Conservation (phyloP, 2,888 invertebrate genomes). For the Lamellibrachia satsuma region DNA sequence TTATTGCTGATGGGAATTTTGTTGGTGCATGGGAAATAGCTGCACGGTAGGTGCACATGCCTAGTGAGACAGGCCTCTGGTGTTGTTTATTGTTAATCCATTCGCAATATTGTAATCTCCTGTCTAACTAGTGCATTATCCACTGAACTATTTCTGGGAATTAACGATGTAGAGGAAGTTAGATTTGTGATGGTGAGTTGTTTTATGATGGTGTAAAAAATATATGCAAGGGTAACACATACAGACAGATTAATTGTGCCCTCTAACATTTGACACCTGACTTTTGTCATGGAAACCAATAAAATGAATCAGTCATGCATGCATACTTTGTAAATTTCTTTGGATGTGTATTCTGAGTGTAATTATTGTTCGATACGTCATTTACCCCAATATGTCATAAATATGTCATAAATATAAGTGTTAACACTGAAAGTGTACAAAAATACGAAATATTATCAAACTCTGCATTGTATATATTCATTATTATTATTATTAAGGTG, state of each 20-base stretch:
- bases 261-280: not conserved
- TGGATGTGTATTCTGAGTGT: not conserved
- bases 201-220: not conserved
- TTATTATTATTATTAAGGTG: not conserved
- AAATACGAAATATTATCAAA: not conserved
- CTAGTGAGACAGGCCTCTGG: not conserved
- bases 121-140: not conserved
- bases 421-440: not conserved
- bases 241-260: not conserved
- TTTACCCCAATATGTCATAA: not conserved
- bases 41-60: not conserved
- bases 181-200: not conserved
- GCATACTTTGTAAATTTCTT: not conserved
- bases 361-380: not conserved
- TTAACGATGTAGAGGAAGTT: not conserved
- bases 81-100: not conserved
- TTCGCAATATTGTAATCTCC: not conserved
- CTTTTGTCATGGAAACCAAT: not conserved
- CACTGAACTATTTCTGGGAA: not conserved
- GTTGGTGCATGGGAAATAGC: not conserved
- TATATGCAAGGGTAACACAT: not conserved
- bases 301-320: not conserved
- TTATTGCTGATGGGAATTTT: constrained; percentile 5
- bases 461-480: not conserved
- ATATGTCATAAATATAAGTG: not conserved